These are phyloP conservation scores for Diarsia mendica DNA, from an alignment of 2,888 invertebrate species.

Conservation along the genomic window DNA sequence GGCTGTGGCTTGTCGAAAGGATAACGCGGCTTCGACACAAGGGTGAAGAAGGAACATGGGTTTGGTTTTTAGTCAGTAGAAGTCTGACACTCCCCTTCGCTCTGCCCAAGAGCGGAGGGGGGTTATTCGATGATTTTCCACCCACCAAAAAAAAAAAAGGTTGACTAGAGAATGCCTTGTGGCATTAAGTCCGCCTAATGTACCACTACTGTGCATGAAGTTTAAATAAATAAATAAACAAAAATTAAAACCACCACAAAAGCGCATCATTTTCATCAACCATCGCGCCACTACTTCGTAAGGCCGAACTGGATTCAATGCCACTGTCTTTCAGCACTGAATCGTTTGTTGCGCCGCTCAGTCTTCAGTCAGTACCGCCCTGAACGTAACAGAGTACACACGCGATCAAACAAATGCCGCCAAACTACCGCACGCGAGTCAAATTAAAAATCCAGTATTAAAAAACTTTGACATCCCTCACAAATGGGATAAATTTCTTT, in stretches of 20 bases:
- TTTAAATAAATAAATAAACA: too few species aligned
- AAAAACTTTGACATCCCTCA: conserved; percentile 35
- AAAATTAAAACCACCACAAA: not conserved
- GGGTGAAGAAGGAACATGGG: too few species aligned
- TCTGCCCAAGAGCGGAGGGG: too few species aligned
- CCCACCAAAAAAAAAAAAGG: too few species aligned
- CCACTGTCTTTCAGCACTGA: conserved; percentile 44
- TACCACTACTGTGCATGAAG: too few species aligned
- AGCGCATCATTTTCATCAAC: conserved; percentile 30
- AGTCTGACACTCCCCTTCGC: too few species aligned
- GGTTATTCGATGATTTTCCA: too few species aligned
- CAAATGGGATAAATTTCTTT: conserved; percentile 82
- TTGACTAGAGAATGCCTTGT: too few species aligned
- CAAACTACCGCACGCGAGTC: conserved; percentile 81
- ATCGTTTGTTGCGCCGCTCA: not conserved
- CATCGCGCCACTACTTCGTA: not conserved
- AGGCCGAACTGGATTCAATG: conserved; percentile 10
- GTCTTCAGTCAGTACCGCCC: conserved; percentile 59
- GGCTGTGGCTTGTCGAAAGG: too few species aligned
- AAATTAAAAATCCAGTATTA: conserved; percentile 80
- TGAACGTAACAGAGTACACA: conserved; percentile 48
- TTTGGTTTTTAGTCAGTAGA: too few species aligned
- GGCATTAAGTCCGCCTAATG: too few species aligned
- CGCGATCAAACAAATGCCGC: conserved; percentile 79
- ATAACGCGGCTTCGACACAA: too few species aligned